Evolutionary conservation across 1,140 invertebrate genomes (phyloP).

Genomic region (Aleiodes sp.): DNA sequence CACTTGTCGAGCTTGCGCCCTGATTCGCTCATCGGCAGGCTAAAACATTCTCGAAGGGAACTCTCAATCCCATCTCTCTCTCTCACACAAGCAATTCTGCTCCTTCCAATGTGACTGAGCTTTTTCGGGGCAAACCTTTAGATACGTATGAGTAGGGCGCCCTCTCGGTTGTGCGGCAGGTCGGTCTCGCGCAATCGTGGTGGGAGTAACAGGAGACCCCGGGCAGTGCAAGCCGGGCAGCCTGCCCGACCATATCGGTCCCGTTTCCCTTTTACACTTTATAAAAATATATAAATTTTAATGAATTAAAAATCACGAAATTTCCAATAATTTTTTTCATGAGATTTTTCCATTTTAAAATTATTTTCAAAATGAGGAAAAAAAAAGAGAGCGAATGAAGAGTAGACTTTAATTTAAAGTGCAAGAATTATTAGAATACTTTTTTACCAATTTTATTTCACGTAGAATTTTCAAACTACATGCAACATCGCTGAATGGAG

Average conservation of each 20-base stretch:
- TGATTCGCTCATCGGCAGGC: background rate
- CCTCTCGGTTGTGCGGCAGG: conserved; percentile 11
- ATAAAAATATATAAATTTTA: background rate
- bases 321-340: background rate
- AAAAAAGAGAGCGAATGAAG: no score
- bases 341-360: background rate
- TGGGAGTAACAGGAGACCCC: conserved; percentile 59
- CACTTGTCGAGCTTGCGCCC: conserved; percentile 2
- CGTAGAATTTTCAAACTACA: background rate
- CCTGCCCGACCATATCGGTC: conserved; percentile 59
- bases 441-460: background rate
- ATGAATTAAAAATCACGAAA: background rate
- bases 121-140: conserved; percentile 12
- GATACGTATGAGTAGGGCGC: conserved; percentile 12
- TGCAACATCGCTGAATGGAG: conserved; percentile 30
- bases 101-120: background rate
- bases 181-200: conserved; percentile 28
- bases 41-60: background rate
- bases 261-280: conserved; percentile 33
- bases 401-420: background rate
- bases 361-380: background rate
- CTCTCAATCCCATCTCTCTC: background rate
- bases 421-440: background rate
- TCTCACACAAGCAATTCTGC: background rate
- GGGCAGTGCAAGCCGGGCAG: conserved; percentile 66